phyloP scores from a whole-genome alignment of 2,113 vertebrate genomes.

The Uropsilus gracilis region DNA sequence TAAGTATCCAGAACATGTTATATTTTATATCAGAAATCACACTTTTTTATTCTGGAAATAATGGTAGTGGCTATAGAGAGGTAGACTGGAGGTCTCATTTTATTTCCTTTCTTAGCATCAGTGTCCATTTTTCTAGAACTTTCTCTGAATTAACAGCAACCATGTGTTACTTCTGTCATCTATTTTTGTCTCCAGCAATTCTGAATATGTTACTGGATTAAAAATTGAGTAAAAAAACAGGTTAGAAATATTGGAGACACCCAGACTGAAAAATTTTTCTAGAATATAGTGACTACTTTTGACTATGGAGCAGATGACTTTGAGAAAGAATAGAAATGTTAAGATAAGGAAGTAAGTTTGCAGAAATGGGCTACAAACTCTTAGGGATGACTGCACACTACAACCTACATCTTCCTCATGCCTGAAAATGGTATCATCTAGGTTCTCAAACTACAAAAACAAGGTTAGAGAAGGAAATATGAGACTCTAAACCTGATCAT shows the following conservation, averaged over 20 bases:
- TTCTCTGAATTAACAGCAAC: background rate
- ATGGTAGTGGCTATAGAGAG: background rate
- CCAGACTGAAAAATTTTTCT: background rate
- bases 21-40: background rate
- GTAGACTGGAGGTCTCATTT: background rate
- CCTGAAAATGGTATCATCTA: background rate
- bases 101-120: background rate
- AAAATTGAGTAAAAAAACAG: background rate
- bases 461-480: background rate
- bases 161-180: background rate
- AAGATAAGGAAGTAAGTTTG: background rate
- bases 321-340: background rate
- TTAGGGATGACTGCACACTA: background rate
- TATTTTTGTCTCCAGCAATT: background rate
- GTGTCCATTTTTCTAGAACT: background rate
- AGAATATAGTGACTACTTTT: background rate
- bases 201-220: background rate
- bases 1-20: background rate
- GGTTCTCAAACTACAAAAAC: background rate
- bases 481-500: background rate
- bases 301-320: background rate
- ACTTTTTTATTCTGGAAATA: background rate
- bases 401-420: background rate
- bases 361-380: background rate
- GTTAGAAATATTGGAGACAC: background rate